phyloP scores from a whole-genome alignment of 2,888 invertebrate species.

The Gonocerus acuteangulatus region DNA sequence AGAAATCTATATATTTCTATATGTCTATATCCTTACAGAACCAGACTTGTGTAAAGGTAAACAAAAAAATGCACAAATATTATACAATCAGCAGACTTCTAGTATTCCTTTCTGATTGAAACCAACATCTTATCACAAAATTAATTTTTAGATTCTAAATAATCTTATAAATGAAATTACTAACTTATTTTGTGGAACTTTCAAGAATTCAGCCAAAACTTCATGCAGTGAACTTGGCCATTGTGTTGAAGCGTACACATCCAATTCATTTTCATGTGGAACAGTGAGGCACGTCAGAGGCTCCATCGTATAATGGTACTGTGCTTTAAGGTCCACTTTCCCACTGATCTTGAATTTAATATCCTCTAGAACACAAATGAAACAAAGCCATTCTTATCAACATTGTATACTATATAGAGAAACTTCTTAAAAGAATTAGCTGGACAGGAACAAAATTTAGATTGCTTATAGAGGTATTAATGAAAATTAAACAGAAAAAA shows the following conservation, averaged over 20 bases:
- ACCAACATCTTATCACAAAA: not conserved
- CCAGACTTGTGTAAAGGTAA: too few species aligned
- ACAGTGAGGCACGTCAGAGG: constrained; percentile 58
- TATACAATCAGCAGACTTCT: too few species aligned
- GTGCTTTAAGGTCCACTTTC: constrained; percentile 45
- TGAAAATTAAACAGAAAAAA: too few species aligned
- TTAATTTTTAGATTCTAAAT: not conserved
- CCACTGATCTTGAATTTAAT: constrained; percentile 34
- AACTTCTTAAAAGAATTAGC: too few species aligned
- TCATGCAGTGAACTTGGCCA: constrained; percentile 46
- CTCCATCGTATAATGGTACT: constrained; percentile 72
- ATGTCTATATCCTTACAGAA: too few species aligned
- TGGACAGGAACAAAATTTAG: too few species aligned
- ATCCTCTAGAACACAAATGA: constrained; percentile 29
- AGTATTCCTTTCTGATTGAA: too few species aligned
- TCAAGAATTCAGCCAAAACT: not conserved
- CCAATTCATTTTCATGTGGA: constrained; percentile 59
- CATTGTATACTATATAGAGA: not conserved
- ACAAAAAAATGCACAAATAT: too few species aligned
- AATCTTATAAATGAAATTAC: too few species aligned
- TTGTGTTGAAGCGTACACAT: constrained; percentile 58
- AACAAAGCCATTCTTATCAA: not conserved
- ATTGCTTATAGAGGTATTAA: too few species aligned
- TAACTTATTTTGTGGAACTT: constrained; percentile 29
- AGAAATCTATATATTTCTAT: too few species aligned